Conservation (phyloP, 2,113 vertebrate species). For the Ahaetulla prasina region DNA sequence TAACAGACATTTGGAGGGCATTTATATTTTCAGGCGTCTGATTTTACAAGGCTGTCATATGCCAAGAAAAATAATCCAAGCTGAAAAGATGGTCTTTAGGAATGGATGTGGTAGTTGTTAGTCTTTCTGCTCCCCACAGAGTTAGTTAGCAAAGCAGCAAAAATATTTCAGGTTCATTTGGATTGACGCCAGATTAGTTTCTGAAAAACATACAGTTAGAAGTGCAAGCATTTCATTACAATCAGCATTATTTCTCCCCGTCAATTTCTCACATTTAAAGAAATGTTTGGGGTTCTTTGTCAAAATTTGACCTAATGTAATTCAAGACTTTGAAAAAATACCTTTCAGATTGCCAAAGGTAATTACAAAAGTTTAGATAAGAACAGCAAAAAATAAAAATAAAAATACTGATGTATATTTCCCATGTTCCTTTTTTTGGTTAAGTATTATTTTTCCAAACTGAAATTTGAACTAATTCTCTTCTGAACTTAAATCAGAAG, state of each 20-base stretch:
- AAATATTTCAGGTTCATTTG: not conserved
- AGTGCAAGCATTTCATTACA: not conserved
- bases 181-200: not conserved
- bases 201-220: constrained; percentile 1
- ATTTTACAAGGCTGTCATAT: constrained; percentile 20
- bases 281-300: not conserved
- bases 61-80: constrained; percentile 23
- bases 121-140: not conserved
- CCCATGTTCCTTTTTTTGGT: not conserved
- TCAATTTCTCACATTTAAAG: not conserved
- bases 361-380: not conserved
- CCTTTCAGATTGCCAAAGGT: not conserved
- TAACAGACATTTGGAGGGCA: constrained; percentile 39
- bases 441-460: not conserved
- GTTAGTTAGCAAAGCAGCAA: not conserved
- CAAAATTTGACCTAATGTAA: not conserved
- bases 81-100: constrained; percentile 29
- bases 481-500: too few species aligned
- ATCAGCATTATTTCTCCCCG: not conserved
- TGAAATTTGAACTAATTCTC: not conserved
- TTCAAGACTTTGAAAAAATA: not conserved
- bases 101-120: constrained; percentile 12
- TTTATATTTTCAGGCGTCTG: constrained; percentile 6
- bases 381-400: not conserved
- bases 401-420: not conserved